These are phyloP conservation scores for Bovichtus diacanthus DNA, from an alignment of 2,797 vertebrate species.

Conservation along the genomic window DNA sequence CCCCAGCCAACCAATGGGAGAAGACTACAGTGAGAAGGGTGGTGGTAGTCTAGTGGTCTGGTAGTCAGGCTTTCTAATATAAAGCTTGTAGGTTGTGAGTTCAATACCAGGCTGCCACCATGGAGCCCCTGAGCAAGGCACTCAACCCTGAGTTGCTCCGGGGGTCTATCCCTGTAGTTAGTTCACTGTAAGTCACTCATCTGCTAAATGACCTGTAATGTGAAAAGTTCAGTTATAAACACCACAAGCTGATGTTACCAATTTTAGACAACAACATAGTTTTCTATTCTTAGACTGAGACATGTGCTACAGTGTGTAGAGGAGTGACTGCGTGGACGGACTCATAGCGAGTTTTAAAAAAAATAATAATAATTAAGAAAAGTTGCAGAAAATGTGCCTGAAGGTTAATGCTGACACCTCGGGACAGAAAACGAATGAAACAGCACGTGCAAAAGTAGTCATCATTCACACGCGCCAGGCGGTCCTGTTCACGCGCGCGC, in stretches of 20 bases:
- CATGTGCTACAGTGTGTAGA: conserved; percentile 2
- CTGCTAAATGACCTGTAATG: no score
- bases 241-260: background rate
- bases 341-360: background rate
- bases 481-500: background rate
- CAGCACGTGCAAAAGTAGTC: background rate
- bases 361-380: no score
- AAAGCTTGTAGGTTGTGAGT: no score
- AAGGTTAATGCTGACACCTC: background rate
- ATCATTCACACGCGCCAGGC: conserved; percentile 5
- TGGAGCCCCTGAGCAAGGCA: no score
- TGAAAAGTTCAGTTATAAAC: background rate
- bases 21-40: no score
- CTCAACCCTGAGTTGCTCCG: no score
- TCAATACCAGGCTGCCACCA: no score
- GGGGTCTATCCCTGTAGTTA: no score
- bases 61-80: no score
- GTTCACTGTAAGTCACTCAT: no score
- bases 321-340: background rate
- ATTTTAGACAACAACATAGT: background rate
- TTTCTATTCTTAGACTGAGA: conserved; percentile 51
- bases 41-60: no score
- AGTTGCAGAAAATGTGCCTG: background rate
- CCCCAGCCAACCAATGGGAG: no score
- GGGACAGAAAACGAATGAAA: background rate